phyloP scores from a whole-genome alignment of 2,113 vertebrate genomes.

The Oryzias celebensis region DNA sequence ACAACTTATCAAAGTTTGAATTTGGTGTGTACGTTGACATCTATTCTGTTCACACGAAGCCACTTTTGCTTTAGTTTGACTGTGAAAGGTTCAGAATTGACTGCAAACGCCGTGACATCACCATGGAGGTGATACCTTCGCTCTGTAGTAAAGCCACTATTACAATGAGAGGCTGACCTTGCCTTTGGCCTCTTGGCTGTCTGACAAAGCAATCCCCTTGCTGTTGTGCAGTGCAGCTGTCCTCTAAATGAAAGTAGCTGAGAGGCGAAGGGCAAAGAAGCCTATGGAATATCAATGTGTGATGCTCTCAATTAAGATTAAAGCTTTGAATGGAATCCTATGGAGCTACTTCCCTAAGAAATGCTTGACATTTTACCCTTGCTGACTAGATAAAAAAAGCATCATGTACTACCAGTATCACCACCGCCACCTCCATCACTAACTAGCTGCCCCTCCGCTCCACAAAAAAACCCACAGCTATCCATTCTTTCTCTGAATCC shows the following conservation, averaged over 20 bases:
- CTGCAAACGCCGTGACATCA: conserved; percentile 41
- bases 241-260: conserved; percentile 79
- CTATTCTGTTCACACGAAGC: background rate
- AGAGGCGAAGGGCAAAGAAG: conserved; percentile 76
- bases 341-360: conserved; percentile 72
- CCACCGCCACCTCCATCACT: conserved; percentile 39
- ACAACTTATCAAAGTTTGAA: too few relatives aligned
- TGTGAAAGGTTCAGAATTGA: conserved; percentile 28
- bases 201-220: conserved; percentile 75
- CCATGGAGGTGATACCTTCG: conserved; percentile 64
- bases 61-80: conserved; percentile 20
- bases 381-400: conserved; percentile 68
- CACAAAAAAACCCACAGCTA: conserved; percentile 1
- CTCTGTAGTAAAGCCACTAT: conserved; percentile 48
- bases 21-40: too few relatives aligned
- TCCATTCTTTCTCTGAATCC: conserved; percentile 46
- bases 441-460: conserved; percentile 63
- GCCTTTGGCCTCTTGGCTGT: conserved; percentile 78
- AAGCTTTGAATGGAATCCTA: conserved; percentile 76
- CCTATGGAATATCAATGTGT: conserved; percentile 79
- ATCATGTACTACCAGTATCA: conserved; percentile 55
- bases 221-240: conserved; percentile 70
- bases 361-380: conserved; percentile 78
- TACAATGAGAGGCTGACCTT: conserved; percentile 74
- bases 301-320: conserved; percentile 80